Conservation (phyloP, 2,113 vertebrate species). For the Cebidichthys violaceus region DNA sequence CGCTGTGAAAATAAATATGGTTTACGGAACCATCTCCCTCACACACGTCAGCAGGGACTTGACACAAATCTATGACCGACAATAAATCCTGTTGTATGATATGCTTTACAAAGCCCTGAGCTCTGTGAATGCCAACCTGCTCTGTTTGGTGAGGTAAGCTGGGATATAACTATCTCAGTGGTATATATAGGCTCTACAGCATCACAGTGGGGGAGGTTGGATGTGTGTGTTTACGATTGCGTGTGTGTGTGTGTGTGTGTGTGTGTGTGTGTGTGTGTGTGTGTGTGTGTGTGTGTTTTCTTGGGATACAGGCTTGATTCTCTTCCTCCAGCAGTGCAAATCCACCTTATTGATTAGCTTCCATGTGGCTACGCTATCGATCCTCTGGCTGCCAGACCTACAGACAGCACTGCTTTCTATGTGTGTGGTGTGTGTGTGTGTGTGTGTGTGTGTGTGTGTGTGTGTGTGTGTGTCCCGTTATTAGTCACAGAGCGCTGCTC, state of each 20-base stretch:
- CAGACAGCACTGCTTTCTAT: conserved; percentile 20
- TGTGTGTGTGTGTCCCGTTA: conserved; percentile 33
- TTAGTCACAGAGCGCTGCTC: conserved; percentile 67
- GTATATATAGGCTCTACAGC: conserved; percentile 24
- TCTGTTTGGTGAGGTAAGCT: conserved; percentile 12
- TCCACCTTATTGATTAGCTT: conserved; percentile 70
- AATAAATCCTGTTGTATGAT: conserved; percentile 26
- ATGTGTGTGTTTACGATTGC: conserved; percentile 2
- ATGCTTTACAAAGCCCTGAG: conserved; percentile 24
- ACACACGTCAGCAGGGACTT: neutral
- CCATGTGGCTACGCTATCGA: conserved; percentile 65
- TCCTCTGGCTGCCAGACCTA: conserved; percentile 54
- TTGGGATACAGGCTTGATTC: conserved; percentile 47
- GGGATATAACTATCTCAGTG: conserved; percentile 18
- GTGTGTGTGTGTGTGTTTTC: conserved; percentile 36
- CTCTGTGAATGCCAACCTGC: conserved; percentile 28
- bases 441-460: conserved; percentile 10
- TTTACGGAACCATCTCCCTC: neutral
- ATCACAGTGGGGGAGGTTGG: conserved; percentile 24
- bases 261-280: conserved; percentile 16
- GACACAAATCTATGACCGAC: conserved; percentile 21
- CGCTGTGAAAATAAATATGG: conserved; percentile 10
- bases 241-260: conserved; percentile 25
- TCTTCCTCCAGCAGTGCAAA: conserved; percentile 62
- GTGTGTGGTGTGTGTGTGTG: conserved; percentile 36